These are phyloP conservation scores for Pocillopora meandrina DNA, from an alignment of 92 coral and sea anemone genomes.

Conservation along the genomic window DNA sequence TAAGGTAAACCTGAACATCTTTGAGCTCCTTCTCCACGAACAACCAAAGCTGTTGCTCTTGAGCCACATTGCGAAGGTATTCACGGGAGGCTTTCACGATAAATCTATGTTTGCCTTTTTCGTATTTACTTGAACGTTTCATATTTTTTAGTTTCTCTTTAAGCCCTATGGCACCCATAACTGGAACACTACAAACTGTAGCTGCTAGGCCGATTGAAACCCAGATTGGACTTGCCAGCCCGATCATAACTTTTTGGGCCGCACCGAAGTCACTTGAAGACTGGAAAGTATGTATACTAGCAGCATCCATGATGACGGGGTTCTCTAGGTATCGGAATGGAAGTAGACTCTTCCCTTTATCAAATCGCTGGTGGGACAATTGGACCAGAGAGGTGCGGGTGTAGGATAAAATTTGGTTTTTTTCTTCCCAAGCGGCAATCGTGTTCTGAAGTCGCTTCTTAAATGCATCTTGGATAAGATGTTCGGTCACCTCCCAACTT, in stretches of 20 bases:
- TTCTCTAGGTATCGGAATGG: neutral
- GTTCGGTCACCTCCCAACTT: slow-evolving; percentile 30
- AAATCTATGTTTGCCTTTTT: slow-evolving; percentile 25
- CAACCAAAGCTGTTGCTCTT: neutral
- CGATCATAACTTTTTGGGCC: slow-evolving; percentile 28
- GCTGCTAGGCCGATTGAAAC: slow-evolving; percentile 52
- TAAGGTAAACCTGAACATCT: slow-evolving; percentile 29
- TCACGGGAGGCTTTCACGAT: slow-evolving; percentile 23
- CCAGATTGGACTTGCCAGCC: slow-evolving; percentile 57
- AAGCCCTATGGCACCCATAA: slow-evolving; percentile 28
- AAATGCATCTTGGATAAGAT: slow-evolving; percentile 7
- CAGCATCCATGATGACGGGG: neutral
- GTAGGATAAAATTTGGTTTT: no score
- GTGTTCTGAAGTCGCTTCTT: no score
- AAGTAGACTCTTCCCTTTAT: no score
- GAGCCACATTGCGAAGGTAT: slow-evolving; percentile 7
- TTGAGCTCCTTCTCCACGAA: slow-evolving; percentile 33
- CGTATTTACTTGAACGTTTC: slow-evolving; percentile 6
- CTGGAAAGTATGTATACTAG: neutral
- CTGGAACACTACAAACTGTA: slow-evolving; percentile 35
- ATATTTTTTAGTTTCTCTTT: slow-evolving; percentile 24
- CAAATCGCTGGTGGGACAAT: no score
- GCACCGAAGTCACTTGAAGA: neutral
- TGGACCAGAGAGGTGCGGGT: no score
- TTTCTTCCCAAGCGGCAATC: no score